A percentile compares a stretch with the other conserved stretches of the same genome.
phyloP scores from a whole-genome alignment of 2,113 vertebrate genomes.

The Rafetus swinhoei region DNA sequence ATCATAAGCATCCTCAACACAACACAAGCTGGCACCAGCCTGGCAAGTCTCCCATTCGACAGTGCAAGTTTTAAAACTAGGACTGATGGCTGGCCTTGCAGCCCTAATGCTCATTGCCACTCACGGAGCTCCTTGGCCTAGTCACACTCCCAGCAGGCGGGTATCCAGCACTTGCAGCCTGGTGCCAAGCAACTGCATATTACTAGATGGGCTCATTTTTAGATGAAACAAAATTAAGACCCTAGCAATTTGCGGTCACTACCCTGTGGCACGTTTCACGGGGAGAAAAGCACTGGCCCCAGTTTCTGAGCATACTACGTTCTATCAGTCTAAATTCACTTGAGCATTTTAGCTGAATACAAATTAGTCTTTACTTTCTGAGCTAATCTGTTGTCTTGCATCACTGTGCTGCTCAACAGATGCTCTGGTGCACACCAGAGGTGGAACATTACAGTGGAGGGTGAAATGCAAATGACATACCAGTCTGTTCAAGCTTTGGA shows the following conservation, averaged over 20 bases:
- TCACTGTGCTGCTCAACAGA: background rate
- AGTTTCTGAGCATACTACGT: background rate
- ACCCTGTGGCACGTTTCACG: background rate
- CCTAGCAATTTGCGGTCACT: background rate
- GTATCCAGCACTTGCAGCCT: constrained; percentile 12
- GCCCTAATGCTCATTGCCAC: background rate
- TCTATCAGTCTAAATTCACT: background rate
- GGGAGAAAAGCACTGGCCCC: background rate
- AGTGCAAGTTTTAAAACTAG: background rate
- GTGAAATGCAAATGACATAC: background rate
- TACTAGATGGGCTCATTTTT: background rate
- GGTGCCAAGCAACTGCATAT: background rate
- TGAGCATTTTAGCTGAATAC: background rate
- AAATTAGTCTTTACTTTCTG: background rate
- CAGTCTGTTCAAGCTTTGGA: background rate
- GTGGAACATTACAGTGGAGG: background rate
- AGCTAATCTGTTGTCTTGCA: background rate
- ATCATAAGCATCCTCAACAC: background rate
- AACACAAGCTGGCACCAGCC: background rate
- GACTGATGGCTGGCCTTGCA: constrained; percentile 1
- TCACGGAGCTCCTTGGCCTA: background rate
- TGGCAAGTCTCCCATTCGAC: background rate
- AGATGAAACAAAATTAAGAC: background rate
- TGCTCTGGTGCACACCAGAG: background rate
- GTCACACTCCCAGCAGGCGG: constrained; percentile 7